phyloP scores from a whole-genome alignment of 2,113 vertebrate species.

The Coptodon rendalli region DNA sequence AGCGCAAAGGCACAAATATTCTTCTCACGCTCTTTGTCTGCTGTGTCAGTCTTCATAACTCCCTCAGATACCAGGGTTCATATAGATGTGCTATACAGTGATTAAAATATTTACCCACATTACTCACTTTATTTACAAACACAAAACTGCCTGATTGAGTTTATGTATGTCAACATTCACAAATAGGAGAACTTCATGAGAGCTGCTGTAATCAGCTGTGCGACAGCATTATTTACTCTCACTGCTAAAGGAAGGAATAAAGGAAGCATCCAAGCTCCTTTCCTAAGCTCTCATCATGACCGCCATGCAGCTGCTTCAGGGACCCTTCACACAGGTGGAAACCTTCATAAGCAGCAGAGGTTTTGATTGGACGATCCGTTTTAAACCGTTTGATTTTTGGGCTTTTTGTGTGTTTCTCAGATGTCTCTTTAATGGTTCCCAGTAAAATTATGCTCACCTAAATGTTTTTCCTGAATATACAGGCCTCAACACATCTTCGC shows the following conservation, averaged over 20 bases:
- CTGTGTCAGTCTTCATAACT: background rate
- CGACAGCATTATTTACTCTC: background rate
- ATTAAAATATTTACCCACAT: fast-evolving
- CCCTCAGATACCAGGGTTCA: background rate
- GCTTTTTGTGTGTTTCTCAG: background rate
- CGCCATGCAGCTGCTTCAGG: background rate
- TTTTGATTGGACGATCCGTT: background rate
- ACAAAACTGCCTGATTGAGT: background rate
- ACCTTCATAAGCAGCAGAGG: background rate
- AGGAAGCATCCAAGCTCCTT: background rate
- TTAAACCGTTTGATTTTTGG: background rate
- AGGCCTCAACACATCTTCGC: background rate
- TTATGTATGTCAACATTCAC: background rate
- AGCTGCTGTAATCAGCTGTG: background rate
- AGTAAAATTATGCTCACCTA: background rate
- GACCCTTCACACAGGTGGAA: background rate
- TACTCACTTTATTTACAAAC: background rate
- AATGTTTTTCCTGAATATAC: fast-evolving
- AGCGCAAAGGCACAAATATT: background rate
- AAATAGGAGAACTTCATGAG: background rate
- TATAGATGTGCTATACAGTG: background rate
- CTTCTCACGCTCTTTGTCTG: background rate
- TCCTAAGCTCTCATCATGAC: background rate
- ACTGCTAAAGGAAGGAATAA: background rate
- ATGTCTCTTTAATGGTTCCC: background rate